Evolutionary conservation across 2,888 invertebrate species (phyloP).

Genomic region (Sepioteuthis lessoniana): DNA sequence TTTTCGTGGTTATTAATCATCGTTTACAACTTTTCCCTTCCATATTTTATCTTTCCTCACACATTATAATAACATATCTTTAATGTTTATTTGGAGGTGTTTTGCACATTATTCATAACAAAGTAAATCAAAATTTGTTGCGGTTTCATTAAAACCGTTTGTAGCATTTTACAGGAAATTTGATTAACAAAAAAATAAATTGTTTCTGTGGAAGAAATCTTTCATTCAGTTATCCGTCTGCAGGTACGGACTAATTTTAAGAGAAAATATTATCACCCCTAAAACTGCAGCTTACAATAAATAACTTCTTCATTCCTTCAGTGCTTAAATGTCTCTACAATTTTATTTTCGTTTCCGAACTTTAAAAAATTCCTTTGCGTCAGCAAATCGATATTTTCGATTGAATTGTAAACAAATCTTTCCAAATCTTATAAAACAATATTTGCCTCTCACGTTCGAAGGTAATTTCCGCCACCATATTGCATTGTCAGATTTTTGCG

Average conservation of each 20-base stretch:
- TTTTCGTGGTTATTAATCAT: too few relatives aligned
- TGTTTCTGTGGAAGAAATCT: too few relatives aligned
- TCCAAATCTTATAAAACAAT: neutral
- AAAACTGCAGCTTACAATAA: neutral
- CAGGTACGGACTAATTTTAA: neutral
- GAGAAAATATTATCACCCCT: neutral
- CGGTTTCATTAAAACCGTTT: neutral
- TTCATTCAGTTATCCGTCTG: neutral
- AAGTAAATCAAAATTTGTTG: neutral
- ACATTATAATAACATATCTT: neutral
- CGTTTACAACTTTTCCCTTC: too few relatives aligned
- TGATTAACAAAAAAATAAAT: too few relatives aligned
- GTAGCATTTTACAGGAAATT: neutral
- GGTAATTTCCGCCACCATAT: neutral
- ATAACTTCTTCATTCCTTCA: neutral
- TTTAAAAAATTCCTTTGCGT: neutral
- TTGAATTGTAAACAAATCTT: neutral
- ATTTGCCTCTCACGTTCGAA: neutral
- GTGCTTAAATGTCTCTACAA: too few relatives aligned
- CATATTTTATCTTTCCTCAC: too few relatives aligned
- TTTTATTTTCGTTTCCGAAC: neutral
- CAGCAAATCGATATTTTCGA: neutral
- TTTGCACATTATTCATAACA: neutral
- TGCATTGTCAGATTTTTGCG: neutral
- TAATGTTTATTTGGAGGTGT: neutral